phyloP scores from a whole-genome alignment of 2,888 invertebrate genomes.

The Drosophila anomalata region DNA sequence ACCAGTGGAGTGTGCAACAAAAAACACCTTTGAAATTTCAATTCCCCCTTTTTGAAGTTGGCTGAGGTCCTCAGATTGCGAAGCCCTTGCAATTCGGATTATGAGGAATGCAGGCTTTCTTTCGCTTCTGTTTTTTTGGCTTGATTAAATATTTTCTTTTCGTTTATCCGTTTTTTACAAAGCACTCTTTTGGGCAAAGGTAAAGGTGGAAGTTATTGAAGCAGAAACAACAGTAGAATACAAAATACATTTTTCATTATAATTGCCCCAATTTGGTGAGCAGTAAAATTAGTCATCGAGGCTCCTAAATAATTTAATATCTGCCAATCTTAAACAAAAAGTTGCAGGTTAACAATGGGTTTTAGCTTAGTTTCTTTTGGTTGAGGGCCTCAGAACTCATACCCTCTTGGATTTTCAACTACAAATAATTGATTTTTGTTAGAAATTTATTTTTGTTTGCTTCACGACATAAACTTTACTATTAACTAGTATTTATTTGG shows the following conservation, averaged over 20 bases:
- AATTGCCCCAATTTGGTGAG: not conserved
- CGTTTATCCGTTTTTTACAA: not conserved
- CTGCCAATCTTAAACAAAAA: not conserved
- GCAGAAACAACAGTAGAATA: not conserved
- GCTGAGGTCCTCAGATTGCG: constrained; percentile 1
- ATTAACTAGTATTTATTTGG: too few species aligned
- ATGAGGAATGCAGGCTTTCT: constrained; percentile 14
- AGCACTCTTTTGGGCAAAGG: not conserved
- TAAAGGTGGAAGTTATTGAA: constrained; percentile 1
- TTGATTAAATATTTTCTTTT: constrained; percentile 6
- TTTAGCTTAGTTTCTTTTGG: not conserved
- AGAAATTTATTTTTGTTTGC: not conserved
- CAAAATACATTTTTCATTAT: not conserved
- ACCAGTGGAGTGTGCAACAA: constrained; percentile 21
- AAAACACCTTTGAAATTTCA: constrained; percentile 3
- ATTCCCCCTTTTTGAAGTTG: constrained; percentile 6
- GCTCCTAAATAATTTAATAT: not conserved
- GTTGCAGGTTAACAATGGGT: not conserved
- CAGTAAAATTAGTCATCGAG: not conserved
- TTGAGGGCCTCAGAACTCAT: not conserved
- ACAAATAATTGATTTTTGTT: not conserved
- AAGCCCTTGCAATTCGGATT: constrained; percentile 22
- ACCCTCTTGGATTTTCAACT: not conserved
- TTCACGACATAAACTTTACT: not conserved
- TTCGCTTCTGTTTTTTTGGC: not conserved